Evolutionary conservation across 2,797 vertebrate species (phyloP), one percentile per base, ranked within the genome.

Genomic region (Pteropus rufus): DNA sequence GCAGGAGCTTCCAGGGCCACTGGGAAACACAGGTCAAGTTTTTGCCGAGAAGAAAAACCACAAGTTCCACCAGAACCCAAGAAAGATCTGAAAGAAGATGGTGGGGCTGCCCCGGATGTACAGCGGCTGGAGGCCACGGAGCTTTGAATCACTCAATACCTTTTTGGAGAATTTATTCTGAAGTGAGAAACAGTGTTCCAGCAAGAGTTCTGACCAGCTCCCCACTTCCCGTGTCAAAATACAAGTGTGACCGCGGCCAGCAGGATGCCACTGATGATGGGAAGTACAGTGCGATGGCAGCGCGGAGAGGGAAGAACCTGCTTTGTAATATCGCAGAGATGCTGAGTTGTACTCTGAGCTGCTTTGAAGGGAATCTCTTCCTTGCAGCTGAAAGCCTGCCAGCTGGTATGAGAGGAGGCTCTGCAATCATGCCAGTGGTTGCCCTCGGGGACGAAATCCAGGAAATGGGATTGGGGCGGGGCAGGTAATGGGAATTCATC

Each of bases 1-100:
- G 98, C 94, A 99, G 64, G 16, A 99, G 94, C 1, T 98, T 99
- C 86, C 99, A 97, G 4, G 98, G 97, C 98, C 98, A 98, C 10
- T 92, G 98, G 0, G 99, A 98, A 93, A 99, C 34, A 0, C 98
- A 98, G 12, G 98, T 97, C 99, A 36, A 75, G 23, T 54, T 18
- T 29, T 12, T 12, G 69, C 44, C 29, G 46, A 29, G 34, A 29
- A 91, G 21, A 54, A 84, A 62, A 72, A 24, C n/a, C 65, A 58
- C 46, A 72, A 31, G 12, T 24, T n/a, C 29, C 8, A 0, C n/a
- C 41, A 39, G 41, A 77, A 82, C 14, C 11, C 18, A 2, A 1
- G 1, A 18, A 0, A 21, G 52, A 8, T 67, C 70, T 39, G 88
- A 73, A 11, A 60, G 86, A 69, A 75, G 72, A 12, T 5, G 2